Conservation (phyloP, 2,888 invertebrate species). For the Prosapia bicincta region DNA sequence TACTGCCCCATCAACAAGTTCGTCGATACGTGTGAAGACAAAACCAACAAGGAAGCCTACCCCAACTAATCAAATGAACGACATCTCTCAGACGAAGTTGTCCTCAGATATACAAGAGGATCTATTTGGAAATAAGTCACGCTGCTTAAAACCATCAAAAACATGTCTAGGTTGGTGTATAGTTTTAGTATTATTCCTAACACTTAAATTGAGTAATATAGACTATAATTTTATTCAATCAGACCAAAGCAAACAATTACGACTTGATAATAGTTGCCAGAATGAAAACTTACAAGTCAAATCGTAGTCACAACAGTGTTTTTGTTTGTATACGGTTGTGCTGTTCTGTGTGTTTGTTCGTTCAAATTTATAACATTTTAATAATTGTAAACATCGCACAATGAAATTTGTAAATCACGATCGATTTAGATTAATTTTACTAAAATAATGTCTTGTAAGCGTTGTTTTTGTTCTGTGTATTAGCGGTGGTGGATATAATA, state of each 20-base stretch:
- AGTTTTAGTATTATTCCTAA: slow-evolving; percentile 28
- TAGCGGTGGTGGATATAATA: background rate
- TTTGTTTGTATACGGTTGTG: background rate
- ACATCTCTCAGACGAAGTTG: slow-evolving; percentile 26
- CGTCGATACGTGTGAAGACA: slow-evolving; percentile 20
- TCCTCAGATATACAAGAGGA: slow-evolving; percentile 10
- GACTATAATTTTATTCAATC: background rate
- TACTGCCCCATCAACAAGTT: background rate
- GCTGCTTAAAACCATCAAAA: slow-evolving; percentile 35
- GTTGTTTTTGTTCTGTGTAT: background rate
- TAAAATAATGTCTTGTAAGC: background rate
- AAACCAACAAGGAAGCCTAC: background rate
- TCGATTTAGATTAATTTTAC: background rate
- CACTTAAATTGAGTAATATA: background rate
- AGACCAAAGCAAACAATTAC: background rate
- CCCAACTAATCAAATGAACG: slow-evolving; percentile 25
- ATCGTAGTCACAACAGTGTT: background rate
- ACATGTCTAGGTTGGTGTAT: slow-evolving; percentile 40
- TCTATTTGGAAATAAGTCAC: slow-evolving; percentile 26
- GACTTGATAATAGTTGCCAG: background rate
- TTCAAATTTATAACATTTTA: background rate
- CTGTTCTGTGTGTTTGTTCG: background rate
- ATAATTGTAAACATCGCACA: background rate
- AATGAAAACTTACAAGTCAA: background rate
- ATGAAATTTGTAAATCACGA: background rate